Base-by-base conservation (phyloP, 2,888 invertebrate genomes). In the Hirtodrosophila duncani region DNA sequence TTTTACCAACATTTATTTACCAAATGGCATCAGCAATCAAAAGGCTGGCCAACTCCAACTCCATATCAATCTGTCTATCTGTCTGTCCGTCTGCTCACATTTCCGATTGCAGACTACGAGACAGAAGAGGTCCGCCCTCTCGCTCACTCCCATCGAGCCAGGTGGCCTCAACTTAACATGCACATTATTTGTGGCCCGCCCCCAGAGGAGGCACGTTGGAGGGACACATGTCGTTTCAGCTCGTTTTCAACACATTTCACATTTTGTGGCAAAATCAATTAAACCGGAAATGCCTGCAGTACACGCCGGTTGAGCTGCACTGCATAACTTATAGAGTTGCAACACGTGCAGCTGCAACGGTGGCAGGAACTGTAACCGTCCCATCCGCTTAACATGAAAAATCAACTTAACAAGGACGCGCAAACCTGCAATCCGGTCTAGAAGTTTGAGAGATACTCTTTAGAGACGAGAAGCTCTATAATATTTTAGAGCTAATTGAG, bases 231-330 rank as follows among this genome's bases (percentile, higher is more conserved):
- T 8, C 18, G 13, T 38, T 43, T 11, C 20, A n/a, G 13, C 71
- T 64, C 61, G 68, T 66, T 67, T 67, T 68, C 67, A 67, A 75
- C 74, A 81, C 70, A 72, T 79, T 81, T 75, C 67, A 81, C 66
- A 78, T 77, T 82, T 78, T 74, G 77, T 68, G 78, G 82, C 55
- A 74, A 80, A 82, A 81, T 82, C 81, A 82, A 82, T 82, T 82
- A 81, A 82, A 68, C 65, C 80, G 81, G 78, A 81, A 78, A 81
- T 71, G 77, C 74, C 65, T 71, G 71, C 65, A 55, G 59, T 66
- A 45, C 34, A 52, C 43, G 44, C 23, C 20, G 21, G 8, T 17
- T 18, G 30, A 7, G 33, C 31, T 37, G 14, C 33, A 37, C 30
- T 42, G 45, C 24, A 29, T 27, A 39, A 23, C 46, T 43, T 48